Evolutionary conservation across 37 sponge, comb jelly and placozoan genomes (phyloP), one percentile per base, ranked within the genome.

Genomic region (Halisarca cf. caerulea): DNA sequence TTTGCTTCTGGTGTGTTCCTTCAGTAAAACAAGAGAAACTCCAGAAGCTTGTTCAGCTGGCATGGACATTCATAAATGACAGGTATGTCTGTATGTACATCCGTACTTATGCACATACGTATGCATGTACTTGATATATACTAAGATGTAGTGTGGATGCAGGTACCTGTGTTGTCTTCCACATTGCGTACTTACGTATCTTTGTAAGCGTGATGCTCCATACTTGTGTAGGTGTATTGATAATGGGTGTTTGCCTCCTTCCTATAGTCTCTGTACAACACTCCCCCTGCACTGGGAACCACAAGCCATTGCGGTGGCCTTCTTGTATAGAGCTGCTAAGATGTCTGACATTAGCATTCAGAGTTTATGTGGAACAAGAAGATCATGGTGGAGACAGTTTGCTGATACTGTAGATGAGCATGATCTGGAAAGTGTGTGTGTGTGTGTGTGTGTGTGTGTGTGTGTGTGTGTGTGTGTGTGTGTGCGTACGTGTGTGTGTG

Each of bases 61-160:
- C 97, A 0, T 96, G 97, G 97, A 96, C 88, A 17, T 96, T 96
- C 61, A 82, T 96, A 20, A 96, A 96, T 85, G 97, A 96, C 82
- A 96, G 96, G 96, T 95, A 61, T 28, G n/a, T n/a, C n/a, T n/a
- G n/a, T n/a, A n/a, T n/a, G n/a, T n/a, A n/a, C n/a, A n/a, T n/a
- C n/a, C n/a, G n/a, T n/a, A n/a, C n/a, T n/a, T n/a, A n/a, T n/a
- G n/a, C n/a, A n/a, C n/a, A n/a, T n/a, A n/a, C n/a, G n/a, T n/a
- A n/a, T n/a, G n/a, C n/a, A n/a, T n/a, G n/a, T n/a, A n/a, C n/a
- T n/a, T n/a, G n/a, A n/a, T n/a, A n/a, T n/a, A n/a, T n/a, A n/a
- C n/a, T n/a, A 81, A 27, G 24, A 14, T 55, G 57, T 20, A 55
- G 17, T 55, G 57, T 55, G n/a, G n/a, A n/a, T n/a, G n/a, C n/a